Base-by-base conservation (phyloP, 1,140 invertebrate species). In the Ceratina calcarata region DNA sequence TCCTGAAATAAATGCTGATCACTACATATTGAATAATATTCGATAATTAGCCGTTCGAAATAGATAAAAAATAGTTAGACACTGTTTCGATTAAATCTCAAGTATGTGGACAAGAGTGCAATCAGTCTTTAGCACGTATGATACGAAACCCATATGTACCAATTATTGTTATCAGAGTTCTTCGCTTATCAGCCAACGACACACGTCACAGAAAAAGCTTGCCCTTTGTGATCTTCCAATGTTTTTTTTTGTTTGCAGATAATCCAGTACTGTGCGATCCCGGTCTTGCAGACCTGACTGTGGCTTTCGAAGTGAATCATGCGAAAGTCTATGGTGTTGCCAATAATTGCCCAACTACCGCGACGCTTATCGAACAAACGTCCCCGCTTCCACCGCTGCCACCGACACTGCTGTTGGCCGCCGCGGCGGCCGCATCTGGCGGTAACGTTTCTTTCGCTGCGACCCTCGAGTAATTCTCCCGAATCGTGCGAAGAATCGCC, bases 201-300 rank as follows among this genome's bases (percentile, higher is more conserved):
- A 69, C 24, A 32, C 67, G 24, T 55, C 24, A 55, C 1, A 16
- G 13, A 27, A 71, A 60, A 1, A 27, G 15, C 0, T 61, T 22
- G 57, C 67, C 37, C 12, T 53, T 70, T 64, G 58, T 49, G 22
- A 74, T 66, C 18, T 64, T 22, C 67, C 55, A n/a, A 55, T 65
- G 51, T 82, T 68, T 87, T 80, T 80, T 73, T 77, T 69, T 68
- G 20, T 16, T 94, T 94, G 1, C 93, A 97, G 96, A 96, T 90
- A 97, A 97, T 92, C 96, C 96, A 64, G 95, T 96, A 70, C 89
- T 96, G 79, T 97, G 96, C 88, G 95, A 96, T 86, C 94, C 95
- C 37, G 94, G 94, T 15, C 89, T 96, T 49, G 94, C 95, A 65
- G 95, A 96, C 90, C 91, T 96, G 70, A 94, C 94, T 58, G 94